Conservation (phyloP, 2,888 invertebrate genomes). For the Meteorus cinctellus region DNA sequence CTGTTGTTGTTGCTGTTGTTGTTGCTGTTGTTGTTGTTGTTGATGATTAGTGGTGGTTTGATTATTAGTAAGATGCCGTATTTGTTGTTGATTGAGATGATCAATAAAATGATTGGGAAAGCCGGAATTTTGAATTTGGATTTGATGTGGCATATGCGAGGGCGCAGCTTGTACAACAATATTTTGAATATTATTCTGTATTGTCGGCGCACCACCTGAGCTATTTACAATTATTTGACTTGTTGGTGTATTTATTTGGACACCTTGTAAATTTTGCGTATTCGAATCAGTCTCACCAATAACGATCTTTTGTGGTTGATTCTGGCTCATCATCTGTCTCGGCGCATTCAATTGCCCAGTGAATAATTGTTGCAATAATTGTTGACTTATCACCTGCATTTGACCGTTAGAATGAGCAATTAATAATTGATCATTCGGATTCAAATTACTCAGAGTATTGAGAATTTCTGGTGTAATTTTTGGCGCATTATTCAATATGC, state of each 20-base stretch:
- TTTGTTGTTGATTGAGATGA: conserved; percentile 71
- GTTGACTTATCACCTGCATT: conserved; percentile 72
- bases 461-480: conserved; percentile 71
- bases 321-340: conserved; percentile 60
- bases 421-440: conserved; percentile 70
- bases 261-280: conserved; percentile 67
- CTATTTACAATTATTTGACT: conserved; percentile 72
- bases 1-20: conserved; percentile 49
- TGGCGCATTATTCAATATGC: conserved; percentile 68
- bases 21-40: conserved; percentile 46
- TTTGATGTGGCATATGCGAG: conserved; percentile 70
- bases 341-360: conserved; percentile 67
- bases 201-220: conserved; percentile 71
- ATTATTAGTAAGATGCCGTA: conserved; percentile 65
- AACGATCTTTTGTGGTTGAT: conserved; percentile 71
- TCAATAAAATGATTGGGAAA: conserved; percentile 72
- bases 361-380: conserved; percentile 68
- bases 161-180: conserved; percentile 72
- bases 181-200: conserved; percentile 72
- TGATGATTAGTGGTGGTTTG: conserved; percentile 37
- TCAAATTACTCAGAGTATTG: conserved; percentile 69
- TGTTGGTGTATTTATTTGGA: conserved; percentile 71
- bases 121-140: conserved; percentile 71
- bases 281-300: conserved; percentile 69
- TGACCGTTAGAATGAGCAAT: conserved; percentile 71